A percentile compares a stretch with the other conserved stretches of the same genome.
These are phyloP conservation scores for Uloborus diversus DNA, from an alignment of 1,140 invertebrate species.

Conservation along the genomic window DNA sequence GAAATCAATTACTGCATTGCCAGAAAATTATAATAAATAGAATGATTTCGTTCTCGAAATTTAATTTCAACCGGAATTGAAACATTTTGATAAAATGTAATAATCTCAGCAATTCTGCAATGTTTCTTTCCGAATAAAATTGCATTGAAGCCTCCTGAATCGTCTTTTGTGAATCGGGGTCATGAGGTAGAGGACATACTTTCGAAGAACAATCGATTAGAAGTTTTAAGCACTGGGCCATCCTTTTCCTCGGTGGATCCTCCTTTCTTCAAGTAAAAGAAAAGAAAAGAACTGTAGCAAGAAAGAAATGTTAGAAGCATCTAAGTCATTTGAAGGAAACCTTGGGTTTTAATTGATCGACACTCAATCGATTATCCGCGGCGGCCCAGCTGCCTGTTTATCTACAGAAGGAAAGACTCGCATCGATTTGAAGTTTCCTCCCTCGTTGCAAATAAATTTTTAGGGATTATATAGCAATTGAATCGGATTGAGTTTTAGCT, in stretches of 20 bases:
- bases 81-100: too few species aligned
- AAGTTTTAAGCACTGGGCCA: constrained; percentile 14
- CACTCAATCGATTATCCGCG: constrained; percentile 42
- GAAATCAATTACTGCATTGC: too few species aligned
- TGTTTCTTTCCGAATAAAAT: too few species aligned
- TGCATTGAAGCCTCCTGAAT: too few species aligned
- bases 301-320: not conserved
- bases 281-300: not conserved
- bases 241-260: constrained; percentile 6
- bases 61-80: too few species aligned
- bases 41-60: too few species aligned
- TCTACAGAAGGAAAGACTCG: constrained; percentile 7
- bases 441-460: not conserved
- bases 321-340: constrained; percentile 45
- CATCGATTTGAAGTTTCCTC: constrained; percentile 32
- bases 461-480: not conserved
- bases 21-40: too few species aligned
- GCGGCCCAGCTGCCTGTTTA: constrained; percentile 45
- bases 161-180: constrained; percentile 20
- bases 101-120: too few species aligned
- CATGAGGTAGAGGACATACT: constrained; percentile 22
- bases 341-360: constrained; percentile 48
- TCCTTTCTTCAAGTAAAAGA: not conserved
- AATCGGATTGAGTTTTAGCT: not conserved
- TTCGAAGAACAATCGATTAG: constrained; percentile 3